These are phyloP conservation scores for Calliopsis andreniformis DNA, from an alignment of 1,140 invertebrate species.

Conservation along the genomic window DNA sequence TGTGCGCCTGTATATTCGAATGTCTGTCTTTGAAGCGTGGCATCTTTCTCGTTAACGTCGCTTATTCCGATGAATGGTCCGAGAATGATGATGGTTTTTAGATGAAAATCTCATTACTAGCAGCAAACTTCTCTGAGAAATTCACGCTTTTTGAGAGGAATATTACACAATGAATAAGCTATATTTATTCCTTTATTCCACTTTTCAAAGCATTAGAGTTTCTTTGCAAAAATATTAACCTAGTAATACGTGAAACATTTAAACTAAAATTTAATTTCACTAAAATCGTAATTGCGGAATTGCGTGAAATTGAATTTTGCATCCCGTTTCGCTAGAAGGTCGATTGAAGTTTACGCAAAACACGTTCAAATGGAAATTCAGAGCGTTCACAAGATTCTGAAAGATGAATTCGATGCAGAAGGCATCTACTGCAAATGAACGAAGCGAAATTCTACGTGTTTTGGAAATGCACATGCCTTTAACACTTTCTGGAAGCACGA, in stretches of 20 bases:
- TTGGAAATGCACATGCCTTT: conserved; percentile 25
- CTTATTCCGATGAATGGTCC: background rate
- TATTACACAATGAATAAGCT: too few species aligned
- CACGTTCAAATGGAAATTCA: background rate
- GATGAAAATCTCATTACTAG: background rate
- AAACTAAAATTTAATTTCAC: too few species aligned
- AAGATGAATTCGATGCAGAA: background rate
- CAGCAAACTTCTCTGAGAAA: too few species aligned
- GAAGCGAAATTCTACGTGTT: conserved; percentile 13
- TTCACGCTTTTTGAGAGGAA: too few species aligned
- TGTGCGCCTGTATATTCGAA: background rate
- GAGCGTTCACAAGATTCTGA: background rate
- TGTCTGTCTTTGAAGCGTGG: background rate
- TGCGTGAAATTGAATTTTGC: background rate
- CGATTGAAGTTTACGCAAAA: background rate
- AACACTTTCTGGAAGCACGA: conserved; percentile 8
- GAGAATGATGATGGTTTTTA: background rate
- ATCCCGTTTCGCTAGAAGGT: too few species aligned
- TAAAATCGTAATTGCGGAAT: background rate
- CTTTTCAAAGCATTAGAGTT: too few species aligned
- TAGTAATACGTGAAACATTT: too few species aligned
- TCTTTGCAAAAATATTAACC: too few species aligned
- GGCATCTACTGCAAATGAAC: background rate
- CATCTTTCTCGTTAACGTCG: background rate
- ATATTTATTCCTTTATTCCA: too few species aligned